Percentiles rank a stretch among this genome's conserved stretches.
These are phyloP conservation scores for Silurus aristotelis DNA, from an alignment of 2,797 vertebrate genomes.

Conservation along the genomic window DNA sequence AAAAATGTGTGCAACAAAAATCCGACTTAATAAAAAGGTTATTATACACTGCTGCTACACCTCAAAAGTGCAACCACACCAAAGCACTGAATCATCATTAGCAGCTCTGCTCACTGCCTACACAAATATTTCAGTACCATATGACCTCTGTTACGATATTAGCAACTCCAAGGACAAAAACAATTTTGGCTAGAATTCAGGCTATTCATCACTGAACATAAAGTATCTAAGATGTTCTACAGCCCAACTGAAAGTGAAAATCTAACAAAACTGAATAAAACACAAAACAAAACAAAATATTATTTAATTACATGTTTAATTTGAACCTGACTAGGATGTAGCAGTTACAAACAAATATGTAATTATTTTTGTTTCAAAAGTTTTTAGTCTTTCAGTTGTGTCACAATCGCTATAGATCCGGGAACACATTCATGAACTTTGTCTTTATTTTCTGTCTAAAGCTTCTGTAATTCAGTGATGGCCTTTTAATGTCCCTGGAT, in stretches of 20 bases:
- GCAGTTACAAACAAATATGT: neutral
- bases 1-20: slow-evolving; percentile 2
- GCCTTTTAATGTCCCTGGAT: slow-evolving; percentile 42
- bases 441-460: slow-evolving; percentile 13
- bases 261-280: neutral
- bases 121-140: neutral
- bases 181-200: neutral
- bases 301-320: neutral
- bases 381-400: neutral
- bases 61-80: slow-evolving; percentile 27
- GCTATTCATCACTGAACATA: slow-evolving; percentile 7
- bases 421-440: slow-evolving; percentile 5
- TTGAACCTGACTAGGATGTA: neutral
- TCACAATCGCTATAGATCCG: neutral
- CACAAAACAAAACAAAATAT: no score
- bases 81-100: slow-evolving; percentile 32
- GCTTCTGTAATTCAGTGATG: slow-evolving; percentile 31
- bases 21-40: neutral
- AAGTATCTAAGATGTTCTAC: neutral
- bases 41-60: slow-evolving; percentile 22
- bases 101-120: slow-evolving; percentile 9
- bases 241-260: neutral
- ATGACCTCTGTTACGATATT: neutral
- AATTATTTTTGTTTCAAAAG: neutral
- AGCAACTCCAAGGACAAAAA: neutral